Percentiles rank a stretch among this genome's conserved stretches.
Conservation (phyloP, 2,888 invertebrate genomes). For the Drosophila formosana region DNA sequence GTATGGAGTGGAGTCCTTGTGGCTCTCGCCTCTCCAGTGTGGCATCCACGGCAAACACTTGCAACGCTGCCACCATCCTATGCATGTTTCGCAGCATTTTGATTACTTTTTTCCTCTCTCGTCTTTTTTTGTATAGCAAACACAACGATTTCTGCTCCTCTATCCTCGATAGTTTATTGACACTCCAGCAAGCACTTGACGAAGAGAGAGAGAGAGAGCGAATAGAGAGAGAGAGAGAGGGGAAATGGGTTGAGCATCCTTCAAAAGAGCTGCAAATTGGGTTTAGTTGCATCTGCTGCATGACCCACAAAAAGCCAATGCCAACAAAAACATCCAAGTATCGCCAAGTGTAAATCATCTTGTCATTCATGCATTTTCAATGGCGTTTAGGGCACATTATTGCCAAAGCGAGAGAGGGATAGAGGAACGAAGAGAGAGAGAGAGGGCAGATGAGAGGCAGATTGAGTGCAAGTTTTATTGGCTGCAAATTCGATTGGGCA, state of each 20-base stretch:
- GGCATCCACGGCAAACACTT: slow-evolving; percentile 16
- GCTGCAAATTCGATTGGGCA: background rate
- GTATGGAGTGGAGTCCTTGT: slow-evolving; percentile 34
- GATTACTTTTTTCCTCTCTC: slow-evolving; percentile 53
- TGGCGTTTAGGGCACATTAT: slow-evolving; percentile 42
- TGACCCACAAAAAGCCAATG: slow-evolving; percentile 32
- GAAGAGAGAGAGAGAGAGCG: too few relatives aligned
- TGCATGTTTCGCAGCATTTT: slow-evolving; percentile 54
- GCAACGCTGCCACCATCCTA: slow-evolving; percentile 19
- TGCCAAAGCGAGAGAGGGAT: background rate
- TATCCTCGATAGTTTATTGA: slow-evolving; percentile 42
- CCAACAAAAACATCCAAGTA: slow-evolving; percentile 15
- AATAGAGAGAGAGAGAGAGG: background rate
- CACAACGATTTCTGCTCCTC: slow-evolving; percentile 7
- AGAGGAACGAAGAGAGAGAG: background rate
- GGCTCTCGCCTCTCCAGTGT: slow-evolving; percentile 14
- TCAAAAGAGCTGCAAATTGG: slow-evolving; percentile 48
- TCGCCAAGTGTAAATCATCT: slow-evolving; percentile 32
- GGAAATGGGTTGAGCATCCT: background rate
- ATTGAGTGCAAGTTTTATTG: slow-evolving; percentile 2
- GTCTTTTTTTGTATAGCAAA: slow-evolving; percentile 31
- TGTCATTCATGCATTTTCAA: slow-evolving; percentile 48
- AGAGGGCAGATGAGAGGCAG: background rate
- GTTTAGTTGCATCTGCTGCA: slow-evolving; percentile 46
- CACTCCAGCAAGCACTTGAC: slow-evolving; percentile 29